Conservation (phyloP, 2,888 invertebrate genomes). For the Cyrtodaria siliqua region DNA sequence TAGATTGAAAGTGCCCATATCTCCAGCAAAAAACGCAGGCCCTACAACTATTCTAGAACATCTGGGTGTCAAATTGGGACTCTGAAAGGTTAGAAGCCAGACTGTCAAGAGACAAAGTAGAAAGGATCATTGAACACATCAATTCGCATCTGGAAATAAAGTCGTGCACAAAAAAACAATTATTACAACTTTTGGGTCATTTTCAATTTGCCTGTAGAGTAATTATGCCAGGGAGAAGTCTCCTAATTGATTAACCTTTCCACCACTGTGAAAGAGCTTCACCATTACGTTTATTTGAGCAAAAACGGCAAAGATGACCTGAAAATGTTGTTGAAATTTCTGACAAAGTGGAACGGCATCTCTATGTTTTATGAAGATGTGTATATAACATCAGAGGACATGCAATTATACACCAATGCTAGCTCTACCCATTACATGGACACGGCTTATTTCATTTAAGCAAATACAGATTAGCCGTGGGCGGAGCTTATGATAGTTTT, state of each 20-base stretch:
- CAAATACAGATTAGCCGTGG: no score
- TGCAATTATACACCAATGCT: conserved; percentile 38
- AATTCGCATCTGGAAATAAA: background rate
- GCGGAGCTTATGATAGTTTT: no score
- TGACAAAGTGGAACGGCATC: conserved; percentile 39
- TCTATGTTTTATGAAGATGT: conserved; percentile 45
- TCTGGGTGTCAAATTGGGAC: no score
- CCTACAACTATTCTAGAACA: no score
- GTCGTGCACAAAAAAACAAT: conserved; percentile 21
- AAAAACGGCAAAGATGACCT: conserved; percentile 30
- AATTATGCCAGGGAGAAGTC: conserved; percentile 31
- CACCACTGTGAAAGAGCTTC: conserved; percentile 24
- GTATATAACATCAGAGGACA: conserved; percentile 17
- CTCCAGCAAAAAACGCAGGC: no score
- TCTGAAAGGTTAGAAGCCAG: conserved; percentile 39
- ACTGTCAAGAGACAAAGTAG: conserved; percentile 43
- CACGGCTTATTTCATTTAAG: no score
- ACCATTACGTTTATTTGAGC: conserved; percentile 33
- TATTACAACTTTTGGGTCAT: conserved; percentile 27
- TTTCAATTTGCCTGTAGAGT: conserved; percentile 28
- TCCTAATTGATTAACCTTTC: conserved; percentile 29
- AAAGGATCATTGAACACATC: conserved; percentile 21
- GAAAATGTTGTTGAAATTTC: conserved; percentile 38
- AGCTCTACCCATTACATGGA: no score
- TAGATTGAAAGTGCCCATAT: no score